Evolutionary conservation across 2,888 invertebrate genomes (phyloP).

Genomic region (Phortica okadai): DNA sequence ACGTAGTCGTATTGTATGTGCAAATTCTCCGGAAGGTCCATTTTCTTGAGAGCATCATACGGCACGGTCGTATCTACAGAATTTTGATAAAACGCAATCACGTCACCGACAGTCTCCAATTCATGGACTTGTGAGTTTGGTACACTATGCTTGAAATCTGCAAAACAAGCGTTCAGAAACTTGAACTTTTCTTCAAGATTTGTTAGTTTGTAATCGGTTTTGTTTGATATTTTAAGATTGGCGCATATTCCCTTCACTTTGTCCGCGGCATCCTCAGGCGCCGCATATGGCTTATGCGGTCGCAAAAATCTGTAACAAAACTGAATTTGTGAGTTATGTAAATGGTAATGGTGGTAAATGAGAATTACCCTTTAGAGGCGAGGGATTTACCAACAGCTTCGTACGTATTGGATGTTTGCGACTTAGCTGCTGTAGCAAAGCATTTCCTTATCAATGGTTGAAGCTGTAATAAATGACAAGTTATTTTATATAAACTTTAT

Average conservation of each 20-base stretch:
- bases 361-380: conserved; percentile 82
- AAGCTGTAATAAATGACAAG: conserved; percentile 37
- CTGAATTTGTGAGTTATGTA: background rate
- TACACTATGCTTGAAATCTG: conserved; percentile 85
- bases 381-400: conserved; percentile 81
- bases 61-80: conserved; percentile 84
- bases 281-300: conserved; percentile 84
- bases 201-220: conserved; percentile 60
- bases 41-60: conserved; percentile 83
- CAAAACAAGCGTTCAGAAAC: conserved; percentile 83
- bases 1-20: conserved; percentile 88
- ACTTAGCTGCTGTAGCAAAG: conserved; percentile 66
- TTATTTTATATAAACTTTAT: background rate
- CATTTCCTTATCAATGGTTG: conserved; percentile 48
- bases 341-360: background rate
- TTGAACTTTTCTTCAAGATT: conserved; percentile 79
- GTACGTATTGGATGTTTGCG: conserved; percentile 76
- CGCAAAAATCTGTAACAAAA: conserved; percentile 84
- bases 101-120: conserved; percentile 84
- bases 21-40: conserved; percentile 90
- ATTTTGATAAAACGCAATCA: conserved; percentile 84
- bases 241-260: conserved; percentile 81
- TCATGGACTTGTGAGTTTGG: conserved; percentile 89
- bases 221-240: conserved; percentile 78
- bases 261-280: conserved; percentile 81